Evolutionary conservation across 2,888 invertebrate species (phyloP), one percentile per base, ranked within the genome.

Genomic region (Leptura quadrifasciata): DNA sequence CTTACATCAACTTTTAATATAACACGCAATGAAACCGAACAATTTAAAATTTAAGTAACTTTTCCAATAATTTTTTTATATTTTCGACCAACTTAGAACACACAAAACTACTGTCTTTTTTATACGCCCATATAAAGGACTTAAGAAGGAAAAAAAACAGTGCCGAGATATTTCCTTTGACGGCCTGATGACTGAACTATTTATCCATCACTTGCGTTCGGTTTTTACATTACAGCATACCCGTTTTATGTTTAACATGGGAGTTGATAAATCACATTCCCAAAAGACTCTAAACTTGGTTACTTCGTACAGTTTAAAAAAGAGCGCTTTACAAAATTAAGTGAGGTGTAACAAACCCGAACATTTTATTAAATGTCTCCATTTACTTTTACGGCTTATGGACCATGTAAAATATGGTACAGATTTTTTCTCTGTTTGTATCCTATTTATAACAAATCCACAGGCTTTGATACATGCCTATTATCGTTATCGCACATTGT

Each of bases 321-420:
- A 58, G 69, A 58, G 21, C 69, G 69, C 58, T 69, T 58, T 24
- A 39, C 69, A 57, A 69, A 69, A 58, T 69, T 58, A 69, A 69
- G 69, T 69, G 69, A 69, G 69, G 69, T 69, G 69, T 69, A 69
- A 69, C 69, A 69, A 39, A 57, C 58, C 58, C 55, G 39, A 58
- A 58, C 58, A 20, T 69, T 69, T 69, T 21, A 57, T 69, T 69
- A 69, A 69, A 69, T 60, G 69, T 69, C 69, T 69, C 69, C 69
- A 69, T 69, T 69, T 69, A 69, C 39, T 39, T 58, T 58, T 58
- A 58, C 58, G 69, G 58, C 58, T 69, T 69, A 58, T 54, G 58
- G 69, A 58, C 58, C 27, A 24, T 39, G 20, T 69, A 69, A 69
- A 69, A 69, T 57, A 69, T 69, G 58, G 9, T 31, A 10, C 31